Evolutionary conservation across 2,888 invertebrate genomes (phyloP), one percentile per base, ranked within the genome.

Genomic region (Trachelus iudaicus): DNA sequence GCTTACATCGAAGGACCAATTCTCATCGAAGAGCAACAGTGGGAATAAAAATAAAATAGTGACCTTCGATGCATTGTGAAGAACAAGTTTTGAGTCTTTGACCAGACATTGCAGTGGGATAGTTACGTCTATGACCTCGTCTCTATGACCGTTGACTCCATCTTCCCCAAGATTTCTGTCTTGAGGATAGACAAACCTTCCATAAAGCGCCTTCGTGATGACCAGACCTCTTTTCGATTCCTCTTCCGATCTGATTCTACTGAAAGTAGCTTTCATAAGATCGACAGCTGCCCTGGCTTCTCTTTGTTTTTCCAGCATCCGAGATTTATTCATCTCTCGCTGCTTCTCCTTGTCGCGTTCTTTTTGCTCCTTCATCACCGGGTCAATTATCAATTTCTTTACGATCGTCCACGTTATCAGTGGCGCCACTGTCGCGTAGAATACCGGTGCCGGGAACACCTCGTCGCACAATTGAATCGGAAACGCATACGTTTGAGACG

Each of bases 81-180:
- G 93, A 81, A 96, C 94, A 76, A 99, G 93, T 89, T 95, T 95
- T n/a, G 98, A 97, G 90, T 98, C 97, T 89, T 96, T 97, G 77
- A 98, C 97, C 85, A 98, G 94, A 89, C 98, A 98, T 92, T 99
- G 99, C 35, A 99, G 89, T 0, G 98, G 98, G 86, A 98, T 94
- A n/a, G 97, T 98, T 30, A 99, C 99, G 91, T 99, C 98, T 80
- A 98, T 95, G 4, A 95, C 93, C 86, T 96, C 95, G 73, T 93
- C 91, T 74, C 88, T 89, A 6, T 85, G 87, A 2, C 86, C 87
- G 31, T 79, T 80, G 2, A 81, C 85, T 75, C 84, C 82, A 40
- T 88, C 88, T 15, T 91, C 91, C 81, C 80, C 37, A 68, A 75
- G 71, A 23, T 73, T 69, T 35, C 83, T 77, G 71, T 87, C 89